Evolutionary conservation across 1,140 invertebrate species (phyloP).

Genomic region (Drosophila pectinifera): DNA sequence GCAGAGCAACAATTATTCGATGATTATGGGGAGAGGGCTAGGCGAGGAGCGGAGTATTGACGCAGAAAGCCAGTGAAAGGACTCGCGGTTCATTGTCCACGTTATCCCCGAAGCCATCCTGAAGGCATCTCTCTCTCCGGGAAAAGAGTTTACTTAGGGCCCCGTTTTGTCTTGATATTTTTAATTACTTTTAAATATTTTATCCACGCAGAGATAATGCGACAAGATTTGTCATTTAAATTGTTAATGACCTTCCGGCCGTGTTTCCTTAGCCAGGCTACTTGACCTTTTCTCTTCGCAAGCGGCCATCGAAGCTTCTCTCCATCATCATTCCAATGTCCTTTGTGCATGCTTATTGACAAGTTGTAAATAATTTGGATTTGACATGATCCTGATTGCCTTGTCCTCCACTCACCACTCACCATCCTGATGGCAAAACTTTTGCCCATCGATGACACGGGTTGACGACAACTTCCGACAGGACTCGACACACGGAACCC

Average conservation of each 20-base stretch:
- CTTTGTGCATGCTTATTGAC: conserved; percentile 49
- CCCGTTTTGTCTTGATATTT: conserved; percentile 49
- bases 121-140: background rate
- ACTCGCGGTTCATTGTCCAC: conserved; percentile 12
- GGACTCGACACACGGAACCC: background rate
- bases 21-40: background rate
- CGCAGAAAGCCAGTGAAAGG: conserved; percentile 2
- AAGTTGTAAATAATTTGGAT: conserved; percentile 63
- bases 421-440: conserved; percentile 36
- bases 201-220: conserved; percentile 25
- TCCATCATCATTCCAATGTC: conserved; percentile 3
- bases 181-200: conserved; percentile 63
- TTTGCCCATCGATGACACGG: conserved; percentile 28
- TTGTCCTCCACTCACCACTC: background rate
- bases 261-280: background rate
- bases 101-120: conserved; percentile 22
- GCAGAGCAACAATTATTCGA: conserved; percentile 47
- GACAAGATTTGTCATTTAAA: conserved; percentile 50
- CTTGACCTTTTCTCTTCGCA: conserved; percentile 27
- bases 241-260: conserved; percentile 47
- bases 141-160: conserved; percentile 15
- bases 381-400: conserved; percentile 52
- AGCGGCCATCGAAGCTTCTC: background rate
- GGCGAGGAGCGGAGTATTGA: conserved; percentile 9
- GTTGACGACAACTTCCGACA: background rate